Evolutionary conservation across 2,113 vertebrate species (phyloP), one percentile per base, ranked within the genome.

Genomic region (Pangasianodon gigas): DNA sequence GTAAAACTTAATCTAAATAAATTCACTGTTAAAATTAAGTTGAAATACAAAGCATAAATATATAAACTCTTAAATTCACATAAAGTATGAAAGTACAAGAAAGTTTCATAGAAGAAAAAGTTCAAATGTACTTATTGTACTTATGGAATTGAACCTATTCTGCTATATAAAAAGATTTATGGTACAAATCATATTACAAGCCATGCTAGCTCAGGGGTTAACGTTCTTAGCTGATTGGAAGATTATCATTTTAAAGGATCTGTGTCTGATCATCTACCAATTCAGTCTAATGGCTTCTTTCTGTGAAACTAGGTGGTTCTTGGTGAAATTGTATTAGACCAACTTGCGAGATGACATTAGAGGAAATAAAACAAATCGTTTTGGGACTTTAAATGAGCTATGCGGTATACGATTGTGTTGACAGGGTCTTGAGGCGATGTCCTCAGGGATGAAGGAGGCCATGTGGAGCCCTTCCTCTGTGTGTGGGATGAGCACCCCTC

Each of bases 401-500:
- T 24, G 0, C 10, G 0, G 5, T 56, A 19, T 69, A 19, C 41
- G 10, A 51, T 37, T 82, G 3, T 52, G n/a, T 48, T 83, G 3
- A 52, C 88, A 92, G 91, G 89, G 74, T 87, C 51, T 88, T 83
- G 91, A 95, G 92, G 89, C 29, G 60, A 91, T 88, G 79, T 54
- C 91, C 74, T 90, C 85, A 89, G 90, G 87, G 44, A 86, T 79
- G 32, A 88, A 93, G 90, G 93, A 92, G 65, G 58, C n/a, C 90
- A 93, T 96, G 87, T 99, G 98, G 98, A 99, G 98, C 94, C 98
- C 98, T 19, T 97, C 98, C 71, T 93, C 94, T 14, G 89, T 95
- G 4, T 99, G 98, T 89, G 97, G 97, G 79, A 95, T 99, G 97
- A 96, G 96, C 85, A 99, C 98, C 19, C 98, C 98, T 88, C 97